These are phyloP conservation scores for Baryphthengus martii DNA, from an alignment of 2,113 vertebrate species.

Conservation along the genomic window DNA sequence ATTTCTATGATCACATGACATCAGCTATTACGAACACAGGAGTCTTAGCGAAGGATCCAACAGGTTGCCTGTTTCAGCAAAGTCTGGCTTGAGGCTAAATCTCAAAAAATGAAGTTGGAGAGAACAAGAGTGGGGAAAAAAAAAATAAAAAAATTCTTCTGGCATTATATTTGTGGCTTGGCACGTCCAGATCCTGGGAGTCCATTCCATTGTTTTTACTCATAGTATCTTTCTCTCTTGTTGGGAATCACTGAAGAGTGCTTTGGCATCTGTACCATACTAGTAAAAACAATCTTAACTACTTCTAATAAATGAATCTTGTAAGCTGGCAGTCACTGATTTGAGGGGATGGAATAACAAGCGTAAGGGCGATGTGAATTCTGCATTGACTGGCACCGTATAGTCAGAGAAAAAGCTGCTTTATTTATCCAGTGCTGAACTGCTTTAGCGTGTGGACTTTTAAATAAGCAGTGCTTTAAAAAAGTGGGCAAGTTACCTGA, in stretches of 20 bases:
- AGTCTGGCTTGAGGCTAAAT: not conserved
- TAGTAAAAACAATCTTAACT: conserved; percentile 24
- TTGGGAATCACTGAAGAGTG: not conserved
- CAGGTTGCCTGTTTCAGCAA: not conserved
- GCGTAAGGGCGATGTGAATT: not conserved
- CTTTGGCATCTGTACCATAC: not conserved
- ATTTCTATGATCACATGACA: not conserved
- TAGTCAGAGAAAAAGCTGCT: not conserved
- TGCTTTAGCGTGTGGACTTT: not conserved
- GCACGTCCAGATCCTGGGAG: not conserved
- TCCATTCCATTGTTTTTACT: conserved; percentile 40
- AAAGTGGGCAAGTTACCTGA: not conserved
- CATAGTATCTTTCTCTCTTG: not conserved
- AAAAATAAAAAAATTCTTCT: not conserved
- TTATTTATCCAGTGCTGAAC: not conserved
- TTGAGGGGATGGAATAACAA: not conserved
- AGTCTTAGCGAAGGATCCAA: not conserved
- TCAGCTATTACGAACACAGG: rapidly evolving
- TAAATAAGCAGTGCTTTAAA: not conserved
- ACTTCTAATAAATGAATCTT: conserved; percentile 7
- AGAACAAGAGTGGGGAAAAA: not conserved
- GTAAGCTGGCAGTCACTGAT: not conserved
- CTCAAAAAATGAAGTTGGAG: not conserved
- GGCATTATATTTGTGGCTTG: not conserved
- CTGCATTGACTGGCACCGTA: not conserved